Evolutionary conservation across 2,113 vertebrate species (phyloP).

Genomic region (Cnemophilus loriae): DNA sequence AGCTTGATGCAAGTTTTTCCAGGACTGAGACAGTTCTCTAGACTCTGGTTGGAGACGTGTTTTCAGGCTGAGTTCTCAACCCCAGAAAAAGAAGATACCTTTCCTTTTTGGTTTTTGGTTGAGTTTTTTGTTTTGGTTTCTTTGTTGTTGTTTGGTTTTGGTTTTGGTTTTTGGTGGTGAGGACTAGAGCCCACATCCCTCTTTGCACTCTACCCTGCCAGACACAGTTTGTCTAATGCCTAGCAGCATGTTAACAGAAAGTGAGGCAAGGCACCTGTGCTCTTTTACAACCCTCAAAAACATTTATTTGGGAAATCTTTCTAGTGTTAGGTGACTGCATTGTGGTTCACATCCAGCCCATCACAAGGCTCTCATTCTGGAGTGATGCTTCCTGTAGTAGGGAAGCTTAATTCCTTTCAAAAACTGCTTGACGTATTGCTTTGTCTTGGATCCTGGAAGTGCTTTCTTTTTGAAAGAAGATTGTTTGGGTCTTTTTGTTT

Average conservation of each 20-base stretch:
- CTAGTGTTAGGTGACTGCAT: not conserved
- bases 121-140: not conserved
- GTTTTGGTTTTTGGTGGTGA: not conserved
- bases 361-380: not conserved
- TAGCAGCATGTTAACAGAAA: not conserved
- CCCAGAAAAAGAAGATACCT: conserved; percentile 61
- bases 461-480: conserved; percentile 1
- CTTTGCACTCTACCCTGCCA: not conserved
- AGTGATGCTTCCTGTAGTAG: not conserved
- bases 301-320: not conserved
- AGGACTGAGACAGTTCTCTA: not conserved
- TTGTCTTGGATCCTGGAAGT: not conserved
- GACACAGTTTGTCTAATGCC: not conserved
- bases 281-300: not conserved
- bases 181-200: not conserved
- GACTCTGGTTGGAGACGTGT: not conserved
- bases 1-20: not conserved
- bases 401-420: not conserved
- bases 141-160: not conserved
- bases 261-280: not conserved
- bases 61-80: conserved; percentile 61
- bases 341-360: not conserved
- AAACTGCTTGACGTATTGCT: not conserved
- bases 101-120: not conserved
- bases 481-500: not conserved